Conservation (phyloP, 2,888 invertebrate genomes). For the Galeruca laticollis region DNA sequence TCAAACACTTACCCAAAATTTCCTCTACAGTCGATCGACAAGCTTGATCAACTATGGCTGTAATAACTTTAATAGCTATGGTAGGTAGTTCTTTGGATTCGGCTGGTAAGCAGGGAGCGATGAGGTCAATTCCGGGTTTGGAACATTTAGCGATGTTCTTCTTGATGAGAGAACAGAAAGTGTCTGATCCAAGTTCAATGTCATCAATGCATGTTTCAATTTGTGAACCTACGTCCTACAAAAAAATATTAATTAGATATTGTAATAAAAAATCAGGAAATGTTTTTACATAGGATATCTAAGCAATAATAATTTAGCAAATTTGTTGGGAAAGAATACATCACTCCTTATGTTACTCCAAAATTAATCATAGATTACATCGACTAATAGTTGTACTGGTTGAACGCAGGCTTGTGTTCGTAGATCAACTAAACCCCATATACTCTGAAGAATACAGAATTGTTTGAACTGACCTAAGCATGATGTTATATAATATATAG, state of each 20-base stretch:
- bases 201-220: slow-evolving; percentile 31
- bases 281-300: no score
- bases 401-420: no score
- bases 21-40: slow-evolving; percentile 46
- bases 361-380: no score
- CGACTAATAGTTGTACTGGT: no score
- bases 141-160: slow-evolving; percentile 41
- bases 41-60: slow-evolving; percentile 38
- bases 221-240: slow-evolving; percentile 25
- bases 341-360: no score
- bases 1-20: slow-evolving; percentile 42
- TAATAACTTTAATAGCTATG: slow-evolving; percentile 32
- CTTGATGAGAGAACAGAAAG: slow-evolving; percentile 43
- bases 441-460: no score
- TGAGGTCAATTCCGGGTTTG: slow-evolving; percentile 38
- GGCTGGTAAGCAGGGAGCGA: slow-evolving; percentile 38
- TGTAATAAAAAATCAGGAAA: no score
- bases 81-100: slow-evolving; percentile 41
- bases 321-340: no score
- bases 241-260: not conserved
- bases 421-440: no score
- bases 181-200: slow-evolving; percentile 42
- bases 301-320: no score
- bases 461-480: no score
- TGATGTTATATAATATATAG: no score